Conservation (phyloP, 1,140 invertebrate species). For the Melitaea cinxia region DNA sequence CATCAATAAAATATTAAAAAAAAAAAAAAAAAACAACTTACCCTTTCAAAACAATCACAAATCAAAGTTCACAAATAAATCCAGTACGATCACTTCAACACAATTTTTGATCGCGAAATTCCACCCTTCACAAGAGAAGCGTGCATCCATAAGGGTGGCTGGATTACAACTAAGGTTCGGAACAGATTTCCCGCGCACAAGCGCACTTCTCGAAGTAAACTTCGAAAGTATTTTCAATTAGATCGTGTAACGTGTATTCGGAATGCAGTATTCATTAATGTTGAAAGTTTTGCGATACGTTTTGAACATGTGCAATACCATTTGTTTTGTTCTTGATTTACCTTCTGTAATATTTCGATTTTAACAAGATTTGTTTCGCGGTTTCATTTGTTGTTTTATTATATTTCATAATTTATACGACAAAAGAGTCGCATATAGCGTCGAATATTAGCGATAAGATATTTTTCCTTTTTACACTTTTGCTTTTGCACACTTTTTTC, state of each 20-base stretch:
- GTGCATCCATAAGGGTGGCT: slow-evolving; percentile 10
- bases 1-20: too few species aligned
- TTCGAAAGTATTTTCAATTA: slow-evolving; percentile 20
- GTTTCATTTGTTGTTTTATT: too few species aligned
- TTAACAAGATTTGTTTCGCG: too few species aligned
- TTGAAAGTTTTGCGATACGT: neutral
- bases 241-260: neutral
- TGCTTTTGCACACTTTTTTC: too few species aligned
- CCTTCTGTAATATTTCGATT: neutral
- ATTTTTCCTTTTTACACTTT: too few species aligned
- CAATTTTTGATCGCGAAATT: neutral
- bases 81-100: neutral
- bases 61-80: neutral
- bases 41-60: neutral
- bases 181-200: slow-evolving; percentile 18
- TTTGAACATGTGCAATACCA: neutral
- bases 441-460: too few species aligned
- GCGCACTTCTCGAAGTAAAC: slow-evolving; percentile 16
- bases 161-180: slow-evolving; percentile 5
- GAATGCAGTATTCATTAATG: neutral
- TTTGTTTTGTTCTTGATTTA: neutral
- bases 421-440: too few species aligned
- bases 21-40: too few species aligned
- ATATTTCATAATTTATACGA: too few species aligned
- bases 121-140: neutral